These are phyloP conservation scores for Formica selysi DNA, from an alignment of 1,140 invertebrate genomes.

Conservation along the genomic window DNA sequence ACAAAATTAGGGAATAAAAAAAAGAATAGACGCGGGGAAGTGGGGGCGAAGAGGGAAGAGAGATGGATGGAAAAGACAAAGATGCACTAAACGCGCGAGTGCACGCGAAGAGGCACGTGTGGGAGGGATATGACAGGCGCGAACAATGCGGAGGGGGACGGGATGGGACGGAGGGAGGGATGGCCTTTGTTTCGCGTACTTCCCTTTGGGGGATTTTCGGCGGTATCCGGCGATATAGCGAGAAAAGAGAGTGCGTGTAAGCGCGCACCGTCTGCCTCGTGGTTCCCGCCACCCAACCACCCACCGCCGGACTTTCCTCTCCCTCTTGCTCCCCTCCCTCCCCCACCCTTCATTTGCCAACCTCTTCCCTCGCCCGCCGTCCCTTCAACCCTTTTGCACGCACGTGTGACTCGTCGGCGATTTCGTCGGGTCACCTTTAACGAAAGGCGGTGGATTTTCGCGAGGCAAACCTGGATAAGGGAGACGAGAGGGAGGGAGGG, in stretches of 20 bases:
- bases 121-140: background rate
- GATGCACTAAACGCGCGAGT: conserved; percentile 12
- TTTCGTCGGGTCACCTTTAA: conserved; percentile 80
- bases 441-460: conserved; percentile 73
- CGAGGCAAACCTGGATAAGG: conserved; percentile 37
- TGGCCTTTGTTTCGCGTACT: conserved; percentile 81
- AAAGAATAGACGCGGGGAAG: background rate
- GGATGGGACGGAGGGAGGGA: conserved; percentile 26
- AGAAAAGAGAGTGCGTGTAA: conserved; percentile 69
- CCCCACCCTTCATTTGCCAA: conserved; percentile 5
- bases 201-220: conserved; percentile 82
- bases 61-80: background rate
- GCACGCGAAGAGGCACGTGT: conserved; percentile 23
- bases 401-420: conserved; percentile 74
- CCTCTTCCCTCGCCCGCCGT: background rate
- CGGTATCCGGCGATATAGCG: conserved; percentile 66
- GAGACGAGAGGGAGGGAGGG: conserved; percentile 26
- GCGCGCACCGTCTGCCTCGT: conserved; percentile 65
- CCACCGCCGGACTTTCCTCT: conserved; percentile 29
- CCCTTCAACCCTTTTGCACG: conserved; percentile 69
- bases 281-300: conserved; percentile 19
- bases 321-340: conserved; percentile 19
- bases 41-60: too few relatives aligned
- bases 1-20: conserved; percentile 34
- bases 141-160: conserved; percentile 15